phyloP scores from a whole-genome alignment of 1,140 invertebrate species.

The Latrodectus geometricus region DNA sequence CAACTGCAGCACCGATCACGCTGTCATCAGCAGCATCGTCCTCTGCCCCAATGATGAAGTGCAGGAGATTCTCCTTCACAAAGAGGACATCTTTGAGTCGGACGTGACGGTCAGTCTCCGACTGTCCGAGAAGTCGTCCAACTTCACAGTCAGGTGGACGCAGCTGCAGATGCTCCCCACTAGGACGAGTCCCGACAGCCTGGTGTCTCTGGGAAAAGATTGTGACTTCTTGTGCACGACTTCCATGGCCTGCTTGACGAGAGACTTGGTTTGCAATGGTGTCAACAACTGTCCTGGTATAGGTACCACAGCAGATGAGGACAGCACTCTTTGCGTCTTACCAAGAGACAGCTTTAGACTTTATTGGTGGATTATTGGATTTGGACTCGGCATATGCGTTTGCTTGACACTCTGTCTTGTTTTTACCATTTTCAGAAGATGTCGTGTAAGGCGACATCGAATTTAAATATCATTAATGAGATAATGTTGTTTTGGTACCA shows the following conservation, averaged over 20 bases:
- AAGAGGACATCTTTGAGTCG: slow-evolving; percentile 45
- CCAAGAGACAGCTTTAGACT: slow-evolving; percentile 51
- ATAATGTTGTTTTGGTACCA: background rate
- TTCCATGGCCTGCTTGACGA: slow-evolving; percentile 83
- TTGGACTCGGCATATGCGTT: slow-evolving; percentile 33
- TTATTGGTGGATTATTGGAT: slow-evolving; percentile 60
- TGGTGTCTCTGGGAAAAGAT: slow-evolving; percentile 63
- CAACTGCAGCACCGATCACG: slow-evolving; percentile 59
- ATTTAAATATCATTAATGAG: slow-evolving; percentile 26
- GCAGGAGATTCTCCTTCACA: slow-evolving; percentile 41
- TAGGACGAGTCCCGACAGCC: slow-evolving; percentile 29
- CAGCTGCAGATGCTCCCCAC: slow-evolving; percentile 63
- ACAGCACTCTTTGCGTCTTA: slow-evolving; percentile 21
- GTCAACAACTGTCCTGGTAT: slow-evolving; percentile 82
- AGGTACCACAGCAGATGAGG: slow-evolving; percentile 46
- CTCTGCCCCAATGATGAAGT: slow-evolving; percentile 17
- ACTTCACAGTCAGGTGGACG: slow-evolving; percentile 63
- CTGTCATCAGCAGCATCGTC: slow-evolving; percentile 22
- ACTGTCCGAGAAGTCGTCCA: slow-evolving; percentile 34
- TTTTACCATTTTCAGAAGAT: slow-evolving; percentile 41
- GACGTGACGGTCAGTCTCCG: slow-evolving; percentile 29
- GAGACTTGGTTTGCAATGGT: slow-evolving; percentile 85
- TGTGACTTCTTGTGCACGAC: slow-evolving; percentile 85
- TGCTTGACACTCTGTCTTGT: slow-evolving; percentile 46
- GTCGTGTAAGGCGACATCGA: slow-evolving; percentile 45